phyloP scores from a whole-genome alignment of 1,140 invertebrate genomes.

The Asobara japonica region DNA sequence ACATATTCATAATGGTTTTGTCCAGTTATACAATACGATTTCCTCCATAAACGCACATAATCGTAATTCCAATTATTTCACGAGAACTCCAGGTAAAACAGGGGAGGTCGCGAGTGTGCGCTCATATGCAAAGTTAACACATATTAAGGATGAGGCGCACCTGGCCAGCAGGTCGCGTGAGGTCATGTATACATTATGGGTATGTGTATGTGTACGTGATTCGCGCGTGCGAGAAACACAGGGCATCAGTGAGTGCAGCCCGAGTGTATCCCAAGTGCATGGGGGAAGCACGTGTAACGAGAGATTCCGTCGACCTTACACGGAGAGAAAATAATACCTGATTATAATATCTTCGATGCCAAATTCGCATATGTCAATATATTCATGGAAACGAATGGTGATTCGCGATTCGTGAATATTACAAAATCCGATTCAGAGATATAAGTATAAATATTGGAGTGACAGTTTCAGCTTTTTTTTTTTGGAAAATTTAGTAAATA shows the following conservation, averaged over 20 bases:
- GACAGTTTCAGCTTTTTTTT: no score
- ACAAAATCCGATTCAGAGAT: no score
- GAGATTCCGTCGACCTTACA: no score
- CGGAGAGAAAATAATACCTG: no score
- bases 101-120: not conserved
- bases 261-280: no score
- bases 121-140: conserved; percentile 14
- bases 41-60: not conserved
- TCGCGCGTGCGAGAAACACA: not conserved
- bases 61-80: conserved; percentile 32
- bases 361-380: no score
- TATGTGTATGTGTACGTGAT: not conserved
- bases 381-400: no score
- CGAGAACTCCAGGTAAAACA: not conserved
- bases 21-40: not conserved
- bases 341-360: no score
- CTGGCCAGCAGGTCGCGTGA: not conserved
- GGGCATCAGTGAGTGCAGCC: not conserved
- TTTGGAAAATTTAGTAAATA: no score
- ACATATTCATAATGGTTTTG: not conserved
- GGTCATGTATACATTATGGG: not conserved
- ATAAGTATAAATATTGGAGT: no score
- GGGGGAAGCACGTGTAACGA: conserved; percentile 13
- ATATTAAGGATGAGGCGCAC: conserved; percentile 2
- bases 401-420: no score